These are phyloP conservation scores for Nyctalus aviator DNA, from an alignment of 2,797 vertebrate genomes.

Conservation along the genomic window DNA sequence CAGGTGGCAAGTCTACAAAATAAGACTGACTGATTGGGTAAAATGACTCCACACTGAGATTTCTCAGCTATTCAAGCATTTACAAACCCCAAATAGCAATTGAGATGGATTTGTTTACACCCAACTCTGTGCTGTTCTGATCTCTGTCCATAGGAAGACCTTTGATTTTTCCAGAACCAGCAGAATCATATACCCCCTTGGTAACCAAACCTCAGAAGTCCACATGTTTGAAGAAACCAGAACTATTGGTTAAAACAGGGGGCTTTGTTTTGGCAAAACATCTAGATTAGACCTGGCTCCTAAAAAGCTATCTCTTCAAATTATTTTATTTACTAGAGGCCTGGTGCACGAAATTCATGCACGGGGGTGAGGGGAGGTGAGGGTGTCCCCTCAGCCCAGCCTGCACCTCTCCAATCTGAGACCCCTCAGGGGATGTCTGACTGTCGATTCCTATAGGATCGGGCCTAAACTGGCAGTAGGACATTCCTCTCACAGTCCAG, in stretches of 20 bases:
- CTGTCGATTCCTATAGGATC: too few species aligned
- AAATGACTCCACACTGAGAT: background rate
- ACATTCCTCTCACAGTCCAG: too few species aligned
- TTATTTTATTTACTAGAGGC: background rate
- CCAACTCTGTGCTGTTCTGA: background rate
- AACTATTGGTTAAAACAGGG: constrained; percentile 21
- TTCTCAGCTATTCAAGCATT: constrained; percentile 18
- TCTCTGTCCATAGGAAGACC: background rate
- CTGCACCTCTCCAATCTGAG: too few species aligned
- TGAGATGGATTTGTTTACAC: constrained; percentile 58
- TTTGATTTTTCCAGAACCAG: constrained; percentile 5
- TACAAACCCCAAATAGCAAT: constrained; percentile 54
- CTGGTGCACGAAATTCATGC: too few species aligned
- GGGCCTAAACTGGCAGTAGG: too few species aligned
- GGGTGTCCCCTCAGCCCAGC: too few species aligned
- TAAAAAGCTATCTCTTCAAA: background rate
- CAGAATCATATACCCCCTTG: background rate
- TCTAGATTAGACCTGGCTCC: background rate
- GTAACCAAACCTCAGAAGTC: constrained; percentile 28
- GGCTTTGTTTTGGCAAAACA: constrained; percentile 52
- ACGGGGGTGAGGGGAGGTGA: too few species aligned
- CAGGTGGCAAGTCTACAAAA: constrained; percentile 50
- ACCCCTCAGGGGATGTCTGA: too few species aligned
- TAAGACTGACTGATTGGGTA: background rate
- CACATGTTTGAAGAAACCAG: background rate